phyloP scores from a whole-genome alignment of 1,140 invertebrate species.

The Ruditapes philippinarum region DNA sequence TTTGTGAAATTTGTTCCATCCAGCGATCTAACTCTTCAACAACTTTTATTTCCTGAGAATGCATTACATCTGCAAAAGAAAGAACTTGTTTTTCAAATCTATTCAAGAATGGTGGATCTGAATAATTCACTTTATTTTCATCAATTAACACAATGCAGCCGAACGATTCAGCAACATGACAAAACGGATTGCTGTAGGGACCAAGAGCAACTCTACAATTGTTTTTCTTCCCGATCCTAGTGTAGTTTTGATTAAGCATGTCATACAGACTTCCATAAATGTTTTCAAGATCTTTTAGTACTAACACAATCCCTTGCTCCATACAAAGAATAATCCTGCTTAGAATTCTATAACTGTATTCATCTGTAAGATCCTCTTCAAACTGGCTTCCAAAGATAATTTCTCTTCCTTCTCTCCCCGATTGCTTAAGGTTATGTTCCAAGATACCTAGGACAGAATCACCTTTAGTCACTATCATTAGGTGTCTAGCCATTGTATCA shows the following conservation, averaged over 20 bases:
- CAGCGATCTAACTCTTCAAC: conserved; percentile 18
- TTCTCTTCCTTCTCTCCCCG: conserved; percentile 57
- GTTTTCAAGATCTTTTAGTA: conserved; percentile 78
- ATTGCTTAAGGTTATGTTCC: conserved; percentile 59
- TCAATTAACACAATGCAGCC: conserved; percentile 80
- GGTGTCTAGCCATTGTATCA: conserved; percentile 69
- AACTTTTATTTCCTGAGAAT: background rate
- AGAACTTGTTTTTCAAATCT: conserved; percentile 81
- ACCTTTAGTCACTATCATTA: conserved; percentile 74
- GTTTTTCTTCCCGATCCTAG: conserved; percentile 77
- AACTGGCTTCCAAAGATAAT: conserved; percentile 80
- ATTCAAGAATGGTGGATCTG: conserved; percentile 80
- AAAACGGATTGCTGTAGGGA: conserved; percentile 80
- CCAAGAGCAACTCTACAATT: conserved; percentile 78
- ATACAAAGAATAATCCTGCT: conserved; percentile 81
- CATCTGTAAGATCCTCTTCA: conserved; percentile 77
- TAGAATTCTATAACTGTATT: conserved; percentile 78
- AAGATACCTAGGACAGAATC: conserved; percentile 72
- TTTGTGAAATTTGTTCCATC: conserved; percentile 29
- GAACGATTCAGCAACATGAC: conserved; percentile 78
- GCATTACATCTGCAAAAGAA: conserved; percentile 65
- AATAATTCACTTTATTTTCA: conserved; percentile 72
- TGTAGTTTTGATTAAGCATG: conserved; percentile 82
- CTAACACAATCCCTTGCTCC: conserved; percentile 78
- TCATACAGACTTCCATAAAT: conserved; percentile 83